These are phyloP conservation scores for Camponotus pennsylvanicus DNA, from an alignment of 1,140 invertebrate genomes.

Conservation along the genomic window DNA sequence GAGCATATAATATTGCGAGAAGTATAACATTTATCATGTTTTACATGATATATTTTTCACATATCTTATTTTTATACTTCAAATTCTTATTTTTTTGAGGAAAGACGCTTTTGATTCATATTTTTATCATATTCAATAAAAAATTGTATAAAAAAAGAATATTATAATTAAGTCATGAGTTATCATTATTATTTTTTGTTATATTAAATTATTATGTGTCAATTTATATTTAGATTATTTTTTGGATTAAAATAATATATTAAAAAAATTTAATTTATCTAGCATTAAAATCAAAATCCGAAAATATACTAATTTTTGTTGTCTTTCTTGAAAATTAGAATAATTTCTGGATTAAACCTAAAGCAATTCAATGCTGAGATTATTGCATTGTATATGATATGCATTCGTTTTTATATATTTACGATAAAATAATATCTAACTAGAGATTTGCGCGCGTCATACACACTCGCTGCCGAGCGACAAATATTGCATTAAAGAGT, in stretches of 20 bases:
- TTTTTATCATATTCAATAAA: not conserved
- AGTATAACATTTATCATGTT: conserved; percentile 16
- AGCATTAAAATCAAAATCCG: not conserved
- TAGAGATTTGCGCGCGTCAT: conserved; percentile 15
- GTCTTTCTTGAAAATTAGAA: not conserved
- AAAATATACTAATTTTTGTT: not conserved
- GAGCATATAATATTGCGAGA: too few species aligned
- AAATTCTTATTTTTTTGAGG: not conserved
- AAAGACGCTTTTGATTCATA: not conserved
- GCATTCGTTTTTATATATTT: not conserved
- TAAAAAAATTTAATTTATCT: not conserved
- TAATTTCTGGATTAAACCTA: conserved; percentile 10
- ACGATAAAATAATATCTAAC: not conserved
- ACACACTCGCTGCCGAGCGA: not conserved
- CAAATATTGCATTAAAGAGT: conserved; percentile 38
- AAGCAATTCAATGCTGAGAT: not conserved
- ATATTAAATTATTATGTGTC: too few species aligned
- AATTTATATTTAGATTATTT: too few species aligned
- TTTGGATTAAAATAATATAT: too few species aligned
- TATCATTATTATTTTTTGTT: too few species aligned
- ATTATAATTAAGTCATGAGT: too few species aligned
- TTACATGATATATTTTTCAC: not conserved
- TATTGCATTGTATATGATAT: not conserved
- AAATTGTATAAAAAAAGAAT: not conserved
- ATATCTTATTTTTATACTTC: not conserved